A percentile compares a stretch with the other conserved stretches of the same genome.
These are phyloP conservation scores for Sebastes diaconus DNA, from an alignment of 2,797 vertebrate species.

Conservation along the genomic window DNA sequence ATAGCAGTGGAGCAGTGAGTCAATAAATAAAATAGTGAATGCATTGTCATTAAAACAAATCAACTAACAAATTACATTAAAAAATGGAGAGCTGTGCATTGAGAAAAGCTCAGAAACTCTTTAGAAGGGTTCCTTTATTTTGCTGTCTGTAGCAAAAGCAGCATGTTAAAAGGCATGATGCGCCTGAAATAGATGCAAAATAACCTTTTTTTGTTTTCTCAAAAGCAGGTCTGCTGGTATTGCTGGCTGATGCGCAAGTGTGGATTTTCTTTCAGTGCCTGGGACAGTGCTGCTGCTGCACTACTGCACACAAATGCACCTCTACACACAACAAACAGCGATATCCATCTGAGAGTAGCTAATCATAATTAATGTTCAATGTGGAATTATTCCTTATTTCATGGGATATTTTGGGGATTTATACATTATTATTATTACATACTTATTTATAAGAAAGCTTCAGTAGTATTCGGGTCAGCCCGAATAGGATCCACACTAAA, in stretches of 20 bases:
- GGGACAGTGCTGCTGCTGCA: too few relatives aligned
- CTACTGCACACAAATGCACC: too few relatives aligned
- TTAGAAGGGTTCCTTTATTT: background rate
- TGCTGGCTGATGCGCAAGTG: background rate
- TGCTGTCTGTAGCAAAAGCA: background rate
- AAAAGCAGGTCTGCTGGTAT: background rate
- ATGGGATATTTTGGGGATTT: too few relatives aligned
- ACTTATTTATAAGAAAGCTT: too few relatives aligned
- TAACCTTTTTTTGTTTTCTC: background rate
- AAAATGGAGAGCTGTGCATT: background rate
- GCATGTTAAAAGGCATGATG: background rate
- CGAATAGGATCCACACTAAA: too few relatives aligned
- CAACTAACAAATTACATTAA: background rate
- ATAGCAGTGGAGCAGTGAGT: background rate
- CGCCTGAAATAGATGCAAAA: background rate
- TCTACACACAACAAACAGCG: too few relatives aligned
- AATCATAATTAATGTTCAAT: too few relatives aligned
- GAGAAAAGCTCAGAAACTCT: background rate
- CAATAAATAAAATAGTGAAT: background rate
- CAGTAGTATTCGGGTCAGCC: too few relatives aligned
- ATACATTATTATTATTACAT: too few relatives aligned
- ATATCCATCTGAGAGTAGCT: too few relatives aligned
- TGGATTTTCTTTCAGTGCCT: background rate
- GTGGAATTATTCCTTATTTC: too few relatives aligned
- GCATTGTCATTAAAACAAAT: background rate